Evolutionary conservation across 2,797 vertebrate species (phyloP).

Genomic region (Lepilemur ruficaudatus): DNA sequence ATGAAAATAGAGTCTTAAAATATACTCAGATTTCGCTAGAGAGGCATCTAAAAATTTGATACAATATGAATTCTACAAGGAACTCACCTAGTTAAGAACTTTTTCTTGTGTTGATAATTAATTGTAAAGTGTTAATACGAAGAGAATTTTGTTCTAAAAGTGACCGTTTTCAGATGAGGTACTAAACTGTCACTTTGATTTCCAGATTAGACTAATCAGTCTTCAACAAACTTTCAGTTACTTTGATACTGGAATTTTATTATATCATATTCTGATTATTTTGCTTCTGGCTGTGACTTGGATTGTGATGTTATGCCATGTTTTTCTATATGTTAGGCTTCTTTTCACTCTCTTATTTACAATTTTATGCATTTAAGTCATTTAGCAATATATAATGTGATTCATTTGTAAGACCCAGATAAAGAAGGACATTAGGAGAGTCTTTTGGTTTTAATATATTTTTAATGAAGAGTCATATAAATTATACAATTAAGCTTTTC

Average conservation of each 20-base stretch:
- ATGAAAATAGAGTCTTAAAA: conserved; percentile 36
- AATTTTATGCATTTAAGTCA: background rate
- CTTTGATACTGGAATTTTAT: background rate
- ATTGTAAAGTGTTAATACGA: background rate
- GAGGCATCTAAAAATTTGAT: background rate
- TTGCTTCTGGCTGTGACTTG: background rate
- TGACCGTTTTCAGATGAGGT: background rate
- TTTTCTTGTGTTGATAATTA: background rate
- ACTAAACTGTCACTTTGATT: background rate
- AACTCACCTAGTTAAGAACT: background rate
- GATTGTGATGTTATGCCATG: background rate
- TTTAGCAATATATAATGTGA: background rate
- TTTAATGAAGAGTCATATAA: conserved; percentile 12
- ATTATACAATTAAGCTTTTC: background rate
- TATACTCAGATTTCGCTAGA: conserved; percentile 15
- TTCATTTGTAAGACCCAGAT: background rate
- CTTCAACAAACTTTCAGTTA: background rate
- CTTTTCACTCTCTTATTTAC: background rate
- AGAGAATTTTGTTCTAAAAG: background rate
- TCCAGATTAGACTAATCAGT: background rate
- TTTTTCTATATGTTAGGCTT: background rate
- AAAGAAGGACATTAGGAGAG: background rate
- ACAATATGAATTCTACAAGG: background rate
- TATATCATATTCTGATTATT: background rate
- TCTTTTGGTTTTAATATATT: background rate